Conservation (phyloP, 2,888 invertebrate genomes). For the Orthosia cruda region DNA sequence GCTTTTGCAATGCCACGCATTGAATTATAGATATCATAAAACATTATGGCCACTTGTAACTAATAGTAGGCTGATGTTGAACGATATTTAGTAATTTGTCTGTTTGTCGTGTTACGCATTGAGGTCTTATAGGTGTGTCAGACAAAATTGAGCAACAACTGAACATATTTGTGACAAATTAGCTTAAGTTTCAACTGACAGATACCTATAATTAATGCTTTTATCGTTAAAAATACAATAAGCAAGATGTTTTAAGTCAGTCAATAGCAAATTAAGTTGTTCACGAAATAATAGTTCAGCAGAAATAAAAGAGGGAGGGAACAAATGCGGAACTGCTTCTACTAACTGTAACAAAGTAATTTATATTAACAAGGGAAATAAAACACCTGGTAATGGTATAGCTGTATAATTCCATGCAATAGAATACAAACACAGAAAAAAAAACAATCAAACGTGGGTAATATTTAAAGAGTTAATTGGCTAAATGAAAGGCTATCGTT, state of each 20-base stretch:
- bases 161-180: slow-evolving; percentile 58
- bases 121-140: slow-evolving; percentile 46
- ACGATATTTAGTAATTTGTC: slow-evolving; percentile 62
- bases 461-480: slow-evolving; percentile 50
- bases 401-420: slow-evolving; percentile 22
- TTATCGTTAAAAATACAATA: slow-evolving; percentile 26
- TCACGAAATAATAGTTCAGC: slow-evolving; percentile 8
- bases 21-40: slow-evolving; percentile 70
- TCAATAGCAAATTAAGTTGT: slow-evolving; percentile 17
- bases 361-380: slow-evolving; percentile 45
- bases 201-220: slow-evolving; percentile 27
- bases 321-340: slow-evolving; percentile 25
- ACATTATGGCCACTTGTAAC: slow-evolving; percentile 63
- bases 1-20: slow-evolving; percentile 67
- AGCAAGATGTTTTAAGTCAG: slow-evolving; percentile 16
- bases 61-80: slow-evolving; percentile 60
- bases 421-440: slow-evolving; percentile 30
- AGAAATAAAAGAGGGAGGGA: slow-evolving; percentile 16
- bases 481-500: slow-evolving; percentile 55
- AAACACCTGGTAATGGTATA: slow-evolving; percentile 32
- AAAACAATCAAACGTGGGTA: slow-evolving; percentile 38
- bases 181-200: slow-evolving; percentile 34
- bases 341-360: slow-evolving; percentile 43
- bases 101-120: slow-evolving; percentile 54
- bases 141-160: slow-evolving; percentile 59